Conservation (phyloP, 2,888 invertebrate genomes). For the Sminthurinus aureus region DNA sequence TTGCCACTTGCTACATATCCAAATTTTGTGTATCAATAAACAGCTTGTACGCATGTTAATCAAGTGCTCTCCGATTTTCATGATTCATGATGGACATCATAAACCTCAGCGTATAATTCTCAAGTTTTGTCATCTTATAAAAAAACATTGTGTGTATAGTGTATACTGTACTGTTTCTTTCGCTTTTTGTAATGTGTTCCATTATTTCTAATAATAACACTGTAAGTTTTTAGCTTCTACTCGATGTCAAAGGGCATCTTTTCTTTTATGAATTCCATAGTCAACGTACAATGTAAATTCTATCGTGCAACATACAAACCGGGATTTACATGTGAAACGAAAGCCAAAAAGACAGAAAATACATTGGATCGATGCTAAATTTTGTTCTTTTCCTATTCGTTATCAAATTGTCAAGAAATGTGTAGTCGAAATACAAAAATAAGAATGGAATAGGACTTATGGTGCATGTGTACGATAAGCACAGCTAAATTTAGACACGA, state of each 20-base stretch:
- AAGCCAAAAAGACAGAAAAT: no score
- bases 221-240: not conserved
- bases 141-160: not conserved
- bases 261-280: no score
- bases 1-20: not conserved
- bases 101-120: not conserved
- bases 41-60: conserved; percentile 10
- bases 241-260: not conserved
- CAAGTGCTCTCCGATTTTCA: not conserved
- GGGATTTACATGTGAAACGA: no score
- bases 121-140: not conserved
- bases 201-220: not conserved
- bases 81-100: not conserved
- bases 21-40: not conserved
- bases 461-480: no score
- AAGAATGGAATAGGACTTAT: no score
- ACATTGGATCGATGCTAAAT: no score
- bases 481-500: no score
- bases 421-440: no score
- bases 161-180: not conserved
- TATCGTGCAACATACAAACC: no score
- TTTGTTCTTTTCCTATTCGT: no score
- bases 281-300: no score
- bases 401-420: no score
- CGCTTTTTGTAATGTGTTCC: not conserved